phyloP scores from a whole-genome alignment of 2,797 vertebrate species.

The Podarcis lilfordi region DNA sequence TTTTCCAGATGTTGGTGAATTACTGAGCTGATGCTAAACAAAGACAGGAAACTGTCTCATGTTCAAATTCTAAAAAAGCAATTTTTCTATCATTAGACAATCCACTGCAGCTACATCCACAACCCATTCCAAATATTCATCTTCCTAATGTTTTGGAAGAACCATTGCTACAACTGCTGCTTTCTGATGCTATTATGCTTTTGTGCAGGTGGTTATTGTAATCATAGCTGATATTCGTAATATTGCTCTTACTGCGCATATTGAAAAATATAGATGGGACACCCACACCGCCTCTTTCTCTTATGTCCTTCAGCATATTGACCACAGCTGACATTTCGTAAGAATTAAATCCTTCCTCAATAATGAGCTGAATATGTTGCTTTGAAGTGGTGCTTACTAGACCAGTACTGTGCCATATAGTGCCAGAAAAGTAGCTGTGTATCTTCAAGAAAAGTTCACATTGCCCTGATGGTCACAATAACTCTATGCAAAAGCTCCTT shows the following conservation, averaged over 20 bases:
- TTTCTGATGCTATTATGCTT: neutral
- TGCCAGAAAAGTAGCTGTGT: neutral
- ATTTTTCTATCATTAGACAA: neutral
- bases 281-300: neutral
- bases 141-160: neutral
- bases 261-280: neutral
- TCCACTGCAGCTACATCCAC: neutral
- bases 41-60: neutral
- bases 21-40: neutral
- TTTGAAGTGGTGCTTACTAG: neutral
- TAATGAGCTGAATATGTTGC: neutral
- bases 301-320: neutral
- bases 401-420: neutral
- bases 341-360: neutral
- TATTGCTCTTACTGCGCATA: neutral
- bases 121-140: neutral
- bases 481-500: neutral
- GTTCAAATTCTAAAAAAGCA: neutral
- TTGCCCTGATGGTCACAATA: neutral
- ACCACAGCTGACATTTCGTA: neutral
- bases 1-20: neutral
- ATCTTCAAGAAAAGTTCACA: neutral
- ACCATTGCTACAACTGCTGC: neutral
- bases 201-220: neutral
- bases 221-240: neutral